These are phyloP conservation scores for Orchesellides sinensis DNA, from an alignment of 2,888 invertebrate genomes.

Conservation along the genomic window DNA sequence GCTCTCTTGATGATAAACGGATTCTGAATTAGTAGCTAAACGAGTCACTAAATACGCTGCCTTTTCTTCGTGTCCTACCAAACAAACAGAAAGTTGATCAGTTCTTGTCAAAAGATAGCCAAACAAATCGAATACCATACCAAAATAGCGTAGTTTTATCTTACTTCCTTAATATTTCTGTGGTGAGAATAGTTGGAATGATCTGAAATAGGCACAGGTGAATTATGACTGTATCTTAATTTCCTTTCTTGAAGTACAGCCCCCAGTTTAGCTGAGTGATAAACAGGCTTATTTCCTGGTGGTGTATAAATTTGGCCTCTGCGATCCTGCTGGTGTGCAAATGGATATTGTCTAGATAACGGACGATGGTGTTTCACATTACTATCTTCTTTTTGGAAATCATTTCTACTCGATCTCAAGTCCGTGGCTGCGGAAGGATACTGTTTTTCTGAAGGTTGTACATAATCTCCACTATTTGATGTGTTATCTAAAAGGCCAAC, in stretches of 20 bases:
- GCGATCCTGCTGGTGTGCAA: slow-evolving; percentile 5
- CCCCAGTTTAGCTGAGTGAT: slow-evolving; percentile 24
- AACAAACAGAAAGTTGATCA: neutral
- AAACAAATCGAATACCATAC: too few species aligned
- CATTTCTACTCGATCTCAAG: neutral
- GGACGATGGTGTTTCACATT: slow-evolving; percentile 9
- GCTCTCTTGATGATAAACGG: slow-evolving; percentile 19
- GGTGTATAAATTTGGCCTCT: slow-evolving; percentile 47
- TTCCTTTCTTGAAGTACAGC: slow-evolving; percentile 35
- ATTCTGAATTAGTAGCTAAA: neutral
- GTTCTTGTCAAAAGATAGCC: too few species aligned
- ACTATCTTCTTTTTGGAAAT: neutral
- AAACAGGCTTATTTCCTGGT: slow-evolving; percentile 44
- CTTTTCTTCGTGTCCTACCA: slow-evolving; percentile 21
- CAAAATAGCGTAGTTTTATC: too few species aligned
- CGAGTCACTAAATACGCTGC: slow-evolving; percentile 24
- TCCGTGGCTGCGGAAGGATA: neutral
- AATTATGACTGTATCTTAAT: slow-evolving; percentile 51
- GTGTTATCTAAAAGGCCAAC: neutral
- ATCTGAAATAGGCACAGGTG: slow-evolving; percentile 13
- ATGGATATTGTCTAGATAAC: slow-evolving; percentile 31
- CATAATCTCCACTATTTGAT: slow-evolving; percentile 34
- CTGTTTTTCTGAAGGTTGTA: slow-evolving; percentile 8
- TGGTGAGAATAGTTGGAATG: neutral
- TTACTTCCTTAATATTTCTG: slow-evolving; percentile 5